phyloP scores from a whole-genome alignment of 2,797 vertebrate species.

The Cyprinodon diabolis region DNA sequence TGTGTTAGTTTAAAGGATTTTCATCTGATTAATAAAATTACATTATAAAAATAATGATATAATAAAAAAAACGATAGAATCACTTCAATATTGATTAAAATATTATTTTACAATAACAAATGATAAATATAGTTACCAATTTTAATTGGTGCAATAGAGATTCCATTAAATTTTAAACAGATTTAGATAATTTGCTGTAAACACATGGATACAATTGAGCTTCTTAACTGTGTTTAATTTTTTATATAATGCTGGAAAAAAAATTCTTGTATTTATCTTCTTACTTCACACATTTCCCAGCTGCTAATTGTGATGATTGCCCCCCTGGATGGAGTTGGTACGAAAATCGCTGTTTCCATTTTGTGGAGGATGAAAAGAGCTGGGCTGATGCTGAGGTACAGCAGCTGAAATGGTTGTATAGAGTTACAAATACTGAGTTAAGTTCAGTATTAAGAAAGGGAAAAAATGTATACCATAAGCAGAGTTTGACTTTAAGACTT shows the following conservation, averaged over 20 bases:
- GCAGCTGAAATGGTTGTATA: not conserved
- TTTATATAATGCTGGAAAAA: not conserved
- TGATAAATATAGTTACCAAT: too few species aligned
- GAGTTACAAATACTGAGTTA: not conserved
- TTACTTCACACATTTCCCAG: not conserved
- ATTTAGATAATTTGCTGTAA: too few species aligned
- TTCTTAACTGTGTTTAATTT: not conserved
- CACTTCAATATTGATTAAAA: not conserved
- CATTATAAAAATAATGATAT: not conserved
- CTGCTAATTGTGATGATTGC: not conserved
- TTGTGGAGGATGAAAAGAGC: fast-evolving
- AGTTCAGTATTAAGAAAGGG: not conserved
- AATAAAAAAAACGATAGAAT: not conserved
- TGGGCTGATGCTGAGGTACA: conserved; percentile 19
- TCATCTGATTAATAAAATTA: too few species aligned
- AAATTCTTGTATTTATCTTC: not conserved
- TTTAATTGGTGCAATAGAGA: too few species aligned
- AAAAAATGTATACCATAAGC: not conserved
- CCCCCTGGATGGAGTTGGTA: conserved; percentile 11
- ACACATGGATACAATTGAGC: not conserved
- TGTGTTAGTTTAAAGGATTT: too few species aligned
- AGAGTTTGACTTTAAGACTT: not conserved
- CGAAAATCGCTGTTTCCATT: conserved; percentile 7
- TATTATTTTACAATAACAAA: too few species aligned
- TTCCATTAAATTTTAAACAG: too few species aligned